These are phyloP conservation scores for Anguilla megastoma DNA, from an alignment of 2,797 vertebrate species.

Conservation along the genomic window DNA sequence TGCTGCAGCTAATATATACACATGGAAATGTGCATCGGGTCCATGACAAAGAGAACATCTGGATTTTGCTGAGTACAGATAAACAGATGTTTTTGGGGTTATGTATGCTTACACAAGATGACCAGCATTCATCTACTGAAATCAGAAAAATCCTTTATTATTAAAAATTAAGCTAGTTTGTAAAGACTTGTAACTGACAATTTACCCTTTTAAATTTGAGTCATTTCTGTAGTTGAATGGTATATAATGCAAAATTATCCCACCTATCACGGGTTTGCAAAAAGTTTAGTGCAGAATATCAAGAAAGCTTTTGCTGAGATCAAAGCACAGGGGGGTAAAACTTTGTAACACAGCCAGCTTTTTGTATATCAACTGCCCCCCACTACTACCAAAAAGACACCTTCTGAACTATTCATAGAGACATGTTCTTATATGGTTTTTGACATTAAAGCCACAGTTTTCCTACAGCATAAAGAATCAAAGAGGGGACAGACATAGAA, in stretches of 20 bases:
- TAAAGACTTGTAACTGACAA: not conserved
- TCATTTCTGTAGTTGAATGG: not conserved
- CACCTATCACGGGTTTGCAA: not conserved
- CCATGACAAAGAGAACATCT: too few species aligned
- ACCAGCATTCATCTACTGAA: not conserved
- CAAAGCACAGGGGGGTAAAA: not conserved
- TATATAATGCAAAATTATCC: not conserved
- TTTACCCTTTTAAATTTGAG: not conserved
- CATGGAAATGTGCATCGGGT: too few species aligned
- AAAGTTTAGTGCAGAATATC: not conserved
- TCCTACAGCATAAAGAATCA: not conserved
- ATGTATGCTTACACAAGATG: not conserved
- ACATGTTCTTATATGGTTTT: not conserved
- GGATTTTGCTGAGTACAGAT: not conserved
- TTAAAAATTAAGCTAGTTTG: not conserved
- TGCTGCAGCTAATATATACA: not conserved
- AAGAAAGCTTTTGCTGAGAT: not conserved
- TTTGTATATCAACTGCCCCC: not conserved
- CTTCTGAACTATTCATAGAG: not conserved
- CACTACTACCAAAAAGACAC: not conserved
- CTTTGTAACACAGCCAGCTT: not conserved
- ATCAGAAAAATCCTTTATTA: not conserved
- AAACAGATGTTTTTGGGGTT: not conserved
- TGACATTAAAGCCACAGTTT: not conserved
- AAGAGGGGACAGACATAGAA: not conserved